Base-by-base conservation (phyloP, 2,113 vertebrate genomes). In the Rissa tridactyla region DNA sequence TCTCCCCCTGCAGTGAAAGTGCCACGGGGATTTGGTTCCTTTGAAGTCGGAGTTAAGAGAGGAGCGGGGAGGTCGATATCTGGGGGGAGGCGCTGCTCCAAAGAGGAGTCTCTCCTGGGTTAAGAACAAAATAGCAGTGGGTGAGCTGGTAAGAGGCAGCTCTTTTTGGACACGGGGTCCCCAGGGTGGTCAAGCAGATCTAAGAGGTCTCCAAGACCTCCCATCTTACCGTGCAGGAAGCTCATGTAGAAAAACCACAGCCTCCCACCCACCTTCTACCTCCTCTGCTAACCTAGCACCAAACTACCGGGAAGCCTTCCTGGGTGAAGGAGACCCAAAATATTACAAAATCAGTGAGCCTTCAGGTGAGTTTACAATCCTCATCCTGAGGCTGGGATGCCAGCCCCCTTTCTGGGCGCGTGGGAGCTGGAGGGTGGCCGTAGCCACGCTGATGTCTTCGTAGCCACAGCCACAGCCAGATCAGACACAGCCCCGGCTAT, bases 11-110 rank as follows among this genome's bases (percentile, higher is more conserved):
- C 80, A 78, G 72, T 64, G 68, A 69, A 69, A 90, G n/a, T 18
- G 76, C 60, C 64, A 88, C 55, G 36, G 73, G 71, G 72, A 34
- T 64, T n/a, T 49, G 32, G 68, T 81, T 92, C 9, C 90, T 96
- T 93, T 95, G 94, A 93, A 90, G 80, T 88, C 9, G 55, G 82
- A 81, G n/a, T 76, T 55, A 44, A 76, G 76, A 65, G 52, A 44
- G 44, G 76, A 86, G 72, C 1, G 1, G 34, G 65, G 89, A 95
- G 84, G 77, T 68, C 0, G 2, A 23, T 66, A 38, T 66, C 60
- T 55, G 61, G 73, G 86, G 46, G 60, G 29, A 84, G 71, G 40
- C 68, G 4, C 15, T 30, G 65, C 19, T 77, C 77, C 72, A 40
- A 75, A 60, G 32, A 57, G 20, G 27, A 0, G 16, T n/a, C 55